Conservation (phyloP, 2,797 vertebrate genomes). For the Pelobates cultripes region DNA sequence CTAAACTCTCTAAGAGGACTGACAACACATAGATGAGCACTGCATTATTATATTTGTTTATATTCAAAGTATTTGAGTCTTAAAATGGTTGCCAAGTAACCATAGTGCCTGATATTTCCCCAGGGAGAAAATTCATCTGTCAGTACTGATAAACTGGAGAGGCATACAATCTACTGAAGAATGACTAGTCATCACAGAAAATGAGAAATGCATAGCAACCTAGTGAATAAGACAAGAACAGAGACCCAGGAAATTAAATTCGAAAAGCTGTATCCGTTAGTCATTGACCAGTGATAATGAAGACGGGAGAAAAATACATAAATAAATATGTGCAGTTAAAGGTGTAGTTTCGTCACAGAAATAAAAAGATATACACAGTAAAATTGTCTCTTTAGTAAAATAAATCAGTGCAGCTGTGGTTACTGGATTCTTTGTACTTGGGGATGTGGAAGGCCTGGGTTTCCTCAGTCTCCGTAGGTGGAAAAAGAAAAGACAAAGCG, state of each 20-base stretch:
- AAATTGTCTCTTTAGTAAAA: no score
- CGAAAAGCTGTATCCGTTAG: not conserved
- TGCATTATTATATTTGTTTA: slow-evolving; percentile 2
- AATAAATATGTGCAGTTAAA: no score
- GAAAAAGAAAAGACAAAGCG: no score
- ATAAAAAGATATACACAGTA: no score
- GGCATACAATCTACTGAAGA: not conserved
- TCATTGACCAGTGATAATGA: no score
- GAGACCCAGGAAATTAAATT: not conserved
- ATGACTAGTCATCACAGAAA: slow-evolving; percentile 19
- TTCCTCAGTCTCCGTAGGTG: no score
- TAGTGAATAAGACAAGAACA: slow-evolving; percentile 1
- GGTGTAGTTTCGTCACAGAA: no score
- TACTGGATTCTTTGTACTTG: no score
- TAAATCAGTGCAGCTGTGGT: no score
- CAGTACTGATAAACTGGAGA: slow-evolving; percentile 11
- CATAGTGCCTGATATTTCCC: not conserved
- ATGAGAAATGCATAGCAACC: slow-evolving; percentile 1
- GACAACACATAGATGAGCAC: slow-evolving; percentile 33
- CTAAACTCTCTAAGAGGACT: slow-evolving; percentile 17
- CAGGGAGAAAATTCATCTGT: slow-evolving; percentile 4
- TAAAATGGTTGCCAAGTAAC: slow-evolving; percentile 28
- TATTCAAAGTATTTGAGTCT: slow-evolving; percentile 5
- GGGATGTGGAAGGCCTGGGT: no score
- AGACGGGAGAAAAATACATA: no score